phyloP scores from a whole-genome alignment of 2,797 vertebrate genomes.

The Anisognathus igniventris region DNA sequence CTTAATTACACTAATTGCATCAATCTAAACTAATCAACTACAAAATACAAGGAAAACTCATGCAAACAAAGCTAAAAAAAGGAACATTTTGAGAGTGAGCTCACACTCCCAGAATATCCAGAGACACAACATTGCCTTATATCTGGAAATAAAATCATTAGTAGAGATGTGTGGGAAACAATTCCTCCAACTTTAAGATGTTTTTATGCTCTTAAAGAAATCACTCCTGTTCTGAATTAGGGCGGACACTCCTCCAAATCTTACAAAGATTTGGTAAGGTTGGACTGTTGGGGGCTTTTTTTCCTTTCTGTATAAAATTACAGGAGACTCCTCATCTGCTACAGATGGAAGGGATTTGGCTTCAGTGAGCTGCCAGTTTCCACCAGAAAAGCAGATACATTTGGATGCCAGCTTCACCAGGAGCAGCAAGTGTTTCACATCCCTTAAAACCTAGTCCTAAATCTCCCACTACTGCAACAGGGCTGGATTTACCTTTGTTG shows the following conservation, averaged over 20 bases:
- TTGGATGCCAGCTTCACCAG: not conserved
- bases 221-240: not conserved
- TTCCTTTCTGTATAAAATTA: not conserved
- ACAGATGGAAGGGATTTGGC: not conserved
- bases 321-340: not conserved
- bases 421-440: not conserved
- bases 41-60: constrained; percentile 54
- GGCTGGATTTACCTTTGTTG: not conserved
- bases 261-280: not conserved
- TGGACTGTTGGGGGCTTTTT: rapidly evolving
- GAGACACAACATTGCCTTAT: not conserved
- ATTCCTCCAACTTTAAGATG: not conserved
- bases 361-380: not conserved
- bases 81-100: not conserved
- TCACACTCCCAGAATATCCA: not conserved
- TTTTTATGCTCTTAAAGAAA: not conserved
- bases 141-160: not conserved
- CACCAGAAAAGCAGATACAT: not conserved
- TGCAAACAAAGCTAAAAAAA: constrained; percentile 44
- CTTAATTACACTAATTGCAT: constrained; percentile 71
- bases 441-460: not conserved
- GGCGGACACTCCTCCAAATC: not conserved
- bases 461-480: not conserved
- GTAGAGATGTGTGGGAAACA: not conserved
- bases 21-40: constrained; percentile 63